Conservation (phyloP, 2,797 vertebrate species). For the Muraenolepis orangiensis region DNA sequence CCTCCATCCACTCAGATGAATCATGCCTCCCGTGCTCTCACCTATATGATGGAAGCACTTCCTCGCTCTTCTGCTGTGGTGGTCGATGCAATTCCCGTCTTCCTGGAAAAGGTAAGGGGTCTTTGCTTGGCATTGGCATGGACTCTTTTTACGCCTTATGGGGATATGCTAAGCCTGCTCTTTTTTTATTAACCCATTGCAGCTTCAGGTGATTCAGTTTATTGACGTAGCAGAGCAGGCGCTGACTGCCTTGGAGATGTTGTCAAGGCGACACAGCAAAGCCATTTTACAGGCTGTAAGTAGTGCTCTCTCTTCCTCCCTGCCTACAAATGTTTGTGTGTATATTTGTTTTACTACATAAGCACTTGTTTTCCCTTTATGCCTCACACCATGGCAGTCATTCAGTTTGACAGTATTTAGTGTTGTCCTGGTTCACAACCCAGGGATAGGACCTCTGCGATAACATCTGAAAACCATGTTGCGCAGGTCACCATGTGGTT, state of each 20-base stretch:
- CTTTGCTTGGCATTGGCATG: not conserved
- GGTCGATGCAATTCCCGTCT: conserved; percentile 98
- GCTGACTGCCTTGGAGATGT: conserved; percentile 96
- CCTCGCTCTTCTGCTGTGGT: conserved; percentile 98
- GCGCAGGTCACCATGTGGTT: not conserved
- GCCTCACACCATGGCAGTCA: not conserved
- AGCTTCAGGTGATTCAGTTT: conserved; percentile 99
- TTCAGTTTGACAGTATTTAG: not conserved
- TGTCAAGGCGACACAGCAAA: conserved; percentile 98
- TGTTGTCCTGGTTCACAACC: not conserved
- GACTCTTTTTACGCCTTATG: conserved; percentile 12
- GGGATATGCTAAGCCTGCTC: conserved; percentile 35
- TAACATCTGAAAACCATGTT: not conserved
- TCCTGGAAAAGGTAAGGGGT: conserved; percentile 92
- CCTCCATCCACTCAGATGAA: conserved; percentile 83
- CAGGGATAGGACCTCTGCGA: not conserved
- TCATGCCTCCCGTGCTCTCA: conserved; percentile 97
- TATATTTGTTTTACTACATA: too few relatives aligned
- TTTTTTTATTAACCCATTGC: conserved; percentile 25
- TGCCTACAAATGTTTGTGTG: not conserved
- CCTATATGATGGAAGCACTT: conserved; percentile 99
- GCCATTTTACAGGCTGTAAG: conserved; percentile 98
- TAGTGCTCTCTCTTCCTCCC: conserved; percentile 38
- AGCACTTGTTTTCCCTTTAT: not conserved
- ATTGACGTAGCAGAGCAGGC: conserved; percentile 99